Conservation (phyloP, 2,888 invertebrate genomes). For the Uloborus plumipes region DNA sequence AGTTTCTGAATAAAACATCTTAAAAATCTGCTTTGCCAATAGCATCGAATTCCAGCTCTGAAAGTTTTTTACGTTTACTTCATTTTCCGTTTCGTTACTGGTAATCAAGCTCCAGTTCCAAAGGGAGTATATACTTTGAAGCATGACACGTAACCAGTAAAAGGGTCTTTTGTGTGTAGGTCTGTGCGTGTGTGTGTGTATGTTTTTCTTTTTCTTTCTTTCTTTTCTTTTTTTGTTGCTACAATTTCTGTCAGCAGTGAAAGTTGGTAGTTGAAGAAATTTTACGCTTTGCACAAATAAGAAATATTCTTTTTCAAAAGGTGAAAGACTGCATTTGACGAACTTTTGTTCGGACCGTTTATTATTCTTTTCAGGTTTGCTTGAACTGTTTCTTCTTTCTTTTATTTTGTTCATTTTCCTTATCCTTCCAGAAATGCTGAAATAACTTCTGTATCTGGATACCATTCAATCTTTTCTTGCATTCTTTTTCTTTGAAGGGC, state of each 20-base stretch:
- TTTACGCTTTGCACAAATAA: neutral
- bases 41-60: neutral
- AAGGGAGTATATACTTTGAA: neutral
- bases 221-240: neutral
- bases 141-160: neutral
- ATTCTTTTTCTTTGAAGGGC: too few relatives aligned
- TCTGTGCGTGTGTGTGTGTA: too few relatives aligned
- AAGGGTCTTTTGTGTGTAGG: neutral
- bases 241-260: neutral
- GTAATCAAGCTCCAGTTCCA: neutral
- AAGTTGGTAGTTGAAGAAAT: neutral
- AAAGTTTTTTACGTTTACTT: neutral
- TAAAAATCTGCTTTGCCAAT: too few relatives aligned
- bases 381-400: neutral
- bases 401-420: too few relatives aligned
- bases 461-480: too few relatives aligned
- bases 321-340: neutral
- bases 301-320: neutral
- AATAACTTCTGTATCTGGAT: too few relatives aligned
- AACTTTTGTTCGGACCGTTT: neutral
- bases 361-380: neutral
- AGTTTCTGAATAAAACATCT: too few relatives aligned
- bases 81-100: neutral
- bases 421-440: too few relatives aligned
- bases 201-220: too few relatives aligned